phyloP scores from a whole-genome alignment of 2,797 vertebrate species.

The Apogon talboti region DNA sequence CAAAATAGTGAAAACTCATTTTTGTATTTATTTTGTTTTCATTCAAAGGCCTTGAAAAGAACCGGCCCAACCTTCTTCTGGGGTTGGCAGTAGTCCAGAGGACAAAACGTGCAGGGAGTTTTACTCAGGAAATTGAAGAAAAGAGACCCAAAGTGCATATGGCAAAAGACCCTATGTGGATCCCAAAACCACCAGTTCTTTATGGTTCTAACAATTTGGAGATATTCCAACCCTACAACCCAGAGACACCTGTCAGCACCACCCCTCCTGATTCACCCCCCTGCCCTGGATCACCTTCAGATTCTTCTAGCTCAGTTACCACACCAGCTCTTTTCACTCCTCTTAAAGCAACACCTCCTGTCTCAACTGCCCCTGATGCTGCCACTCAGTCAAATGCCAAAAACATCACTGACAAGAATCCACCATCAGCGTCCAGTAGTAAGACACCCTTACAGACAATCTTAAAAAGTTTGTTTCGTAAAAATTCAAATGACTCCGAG shows the following conservation, averaged over 20 bases:
- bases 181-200: constrained; percentile 71
- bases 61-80: constrained; percentile 93
- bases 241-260: constrained; percentile 76
- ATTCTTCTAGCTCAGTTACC: constrained; percentile 77
- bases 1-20: not conserved
- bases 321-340: constrained; percentile 75
- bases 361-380: constrained; percentile 44
- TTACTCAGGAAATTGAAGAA: constrained; percentile 85
- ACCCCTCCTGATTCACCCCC: constrained; percentile 87
- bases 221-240: constrained; percentile 82
- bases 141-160: constrained; percentile 85
- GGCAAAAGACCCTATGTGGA: constrained; percentile 81
- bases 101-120: constrained; percentile 83
- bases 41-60: constrained; percentile 90
- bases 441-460: constrained; percentile 90
- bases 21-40: constrained; percentile 8
- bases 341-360: constrained; percentile 28
- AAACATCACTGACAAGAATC: constrained; percentile 71
- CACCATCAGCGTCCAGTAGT: constrained; percentile 39
- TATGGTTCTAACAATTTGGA: constrained; percentile 83
- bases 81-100: constrained; percentile 95
- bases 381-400: constrained; percentile 50
- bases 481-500: constrained; percentile 83
- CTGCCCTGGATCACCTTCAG: constrained; percentile 77
- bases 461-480: constrained; percentile 90